These are phyloP conservation scores for Alauda arvensis DNA, from an alignment of 2,797 vertebrate species.

Conservation along the genomic window DNA sequence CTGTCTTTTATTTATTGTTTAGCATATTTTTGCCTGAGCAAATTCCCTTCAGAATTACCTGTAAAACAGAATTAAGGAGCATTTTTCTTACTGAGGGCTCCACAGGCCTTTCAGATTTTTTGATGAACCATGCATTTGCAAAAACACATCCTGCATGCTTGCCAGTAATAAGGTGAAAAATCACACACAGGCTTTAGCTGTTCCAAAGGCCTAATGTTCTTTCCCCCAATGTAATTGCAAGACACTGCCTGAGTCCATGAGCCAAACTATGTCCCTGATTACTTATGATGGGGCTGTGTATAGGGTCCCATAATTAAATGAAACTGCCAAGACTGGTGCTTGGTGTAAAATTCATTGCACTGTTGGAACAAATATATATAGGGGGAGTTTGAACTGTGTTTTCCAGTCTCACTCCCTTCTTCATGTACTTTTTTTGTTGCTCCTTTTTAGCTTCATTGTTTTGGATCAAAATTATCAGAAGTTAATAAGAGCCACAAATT, in stretches of 20 bases:
- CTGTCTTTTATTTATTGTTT: not conserved
- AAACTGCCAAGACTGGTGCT: not conserved
- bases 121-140: not conserved
- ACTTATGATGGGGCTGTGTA: slow-evolving; percentile 6
- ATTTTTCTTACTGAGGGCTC: not conserved
- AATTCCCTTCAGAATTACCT: not conserved
- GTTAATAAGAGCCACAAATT: not conserved
- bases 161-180: slow-evolving; percentile 33
- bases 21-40: not conserved
- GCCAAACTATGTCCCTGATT: not conserved
- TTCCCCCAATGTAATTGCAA: not conserved
- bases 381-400: not conserved
- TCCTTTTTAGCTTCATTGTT: not conserved
- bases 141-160: not conserved
- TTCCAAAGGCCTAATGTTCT: slow-evolving; percentile 24
- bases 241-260: not conserved
- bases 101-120: not conserved
- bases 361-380: not conserved
- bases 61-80: not conserved
- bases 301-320: slow-evolving; percentile 13
- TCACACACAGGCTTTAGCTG: not conserved
- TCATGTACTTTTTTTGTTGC: not conserved
- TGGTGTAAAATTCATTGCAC: slow-evolving; percentile 8
- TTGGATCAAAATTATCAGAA: not conserved
- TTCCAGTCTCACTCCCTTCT: not conserved